phyloP scores from a whole-genome alignment of 2,888 invertebrate species.

The Euzophera pinguis region DNA sequence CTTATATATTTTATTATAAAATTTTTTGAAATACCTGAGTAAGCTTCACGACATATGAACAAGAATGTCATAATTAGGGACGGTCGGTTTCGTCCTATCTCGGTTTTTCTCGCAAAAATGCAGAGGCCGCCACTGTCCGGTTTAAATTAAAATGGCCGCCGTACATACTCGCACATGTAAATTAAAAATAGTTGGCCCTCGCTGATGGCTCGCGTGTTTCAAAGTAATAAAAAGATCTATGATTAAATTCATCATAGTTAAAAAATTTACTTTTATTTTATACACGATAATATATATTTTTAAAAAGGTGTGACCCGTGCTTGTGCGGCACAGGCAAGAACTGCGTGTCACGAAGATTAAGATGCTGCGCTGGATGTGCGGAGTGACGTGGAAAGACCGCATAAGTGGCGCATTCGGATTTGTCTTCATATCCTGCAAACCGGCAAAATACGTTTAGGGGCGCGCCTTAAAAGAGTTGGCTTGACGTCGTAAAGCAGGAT shows the following conservation, averaged over 20 bases:
- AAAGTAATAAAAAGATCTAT: neutral
- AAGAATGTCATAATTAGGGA: constrained; percentile 7
- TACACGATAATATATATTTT: too few species aligned
- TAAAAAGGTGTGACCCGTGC: too few species aligned
- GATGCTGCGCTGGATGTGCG: too few species aligned
- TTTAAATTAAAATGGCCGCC: constrained; percentile 10
- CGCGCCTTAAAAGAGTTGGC: too few species aligned
- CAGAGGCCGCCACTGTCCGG: neutral
- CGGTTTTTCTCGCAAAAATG: neutral
- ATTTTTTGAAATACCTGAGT: neutral
- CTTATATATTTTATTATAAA: neutral
- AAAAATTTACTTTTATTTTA: too few species aligned
- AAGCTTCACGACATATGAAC: neutral
- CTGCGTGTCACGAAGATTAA: too few species aligned
- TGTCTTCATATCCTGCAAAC: too few species aligned
- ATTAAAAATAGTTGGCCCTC: constrained; percentile 6
- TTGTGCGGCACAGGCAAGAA: too few species aligned
- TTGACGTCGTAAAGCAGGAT: too few species aligned
- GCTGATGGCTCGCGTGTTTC: neutral
- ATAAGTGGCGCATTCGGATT: too few species aligned
- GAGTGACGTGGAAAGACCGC: too few species aligned
- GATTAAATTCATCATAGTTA: neutral
- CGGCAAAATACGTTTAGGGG: too few species aligned
- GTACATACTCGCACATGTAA: neutral
- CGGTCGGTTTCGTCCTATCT: neutral